A percentile compares a stretch with the other conserved stretches of the same genome.
These are phyloP conservation scores for Amblyopsis rosae DNA, from an alignment of 2,113 vertebrate species.

Conservation along the genomic window DNA sequence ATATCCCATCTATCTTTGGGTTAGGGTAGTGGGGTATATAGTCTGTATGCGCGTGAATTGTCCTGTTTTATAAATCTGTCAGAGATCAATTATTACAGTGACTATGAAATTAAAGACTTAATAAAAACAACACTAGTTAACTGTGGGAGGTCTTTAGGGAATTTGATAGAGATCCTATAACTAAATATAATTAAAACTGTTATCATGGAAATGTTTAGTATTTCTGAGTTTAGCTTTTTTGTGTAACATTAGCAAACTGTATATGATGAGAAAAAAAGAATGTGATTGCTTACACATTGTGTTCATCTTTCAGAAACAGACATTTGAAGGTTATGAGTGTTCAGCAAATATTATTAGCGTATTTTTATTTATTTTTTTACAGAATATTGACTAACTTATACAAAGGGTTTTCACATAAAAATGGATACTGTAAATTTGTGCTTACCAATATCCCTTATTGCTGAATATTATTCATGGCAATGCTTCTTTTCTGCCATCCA, in stretches of 20 bases:
- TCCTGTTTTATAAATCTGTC: conserved; percentile 16
- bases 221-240: no score
- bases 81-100: conserved; percentile 45
- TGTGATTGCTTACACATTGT: neutral
- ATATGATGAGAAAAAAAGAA: conserved; percentile 22
- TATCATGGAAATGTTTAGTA: neutral
- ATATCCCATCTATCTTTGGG: conserved; percentile 19
- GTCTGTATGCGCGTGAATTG: neutral
- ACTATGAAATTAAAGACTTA: conserved; percentile 28
- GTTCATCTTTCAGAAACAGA: conserved; percentile 10
- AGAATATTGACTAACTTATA: conserved; percentile 1
- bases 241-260: conserved; percentile 27
- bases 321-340: conserved; percentile 16
- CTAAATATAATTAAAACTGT: conserved; percentile 46
- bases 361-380: neutral
- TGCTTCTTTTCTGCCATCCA: neutral
- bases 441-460: no score
- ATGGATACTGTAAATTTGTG: neutral
- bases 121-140: conserved; percentile 16
- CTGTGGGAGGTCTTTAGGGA: conserved; percentile 22
- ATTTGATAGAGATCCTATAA: conserved; percentile 15
- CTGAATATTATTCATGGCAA: neutral
- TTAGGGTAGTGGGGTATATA: conserved; percentile 34
- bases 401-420: neutral
- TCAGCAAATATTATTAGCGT: conserved; percentile 22